Base-by-base conservation (phyloP, 1,140 invertebrate genomes). In the Brachystomella parvula region DNA sequence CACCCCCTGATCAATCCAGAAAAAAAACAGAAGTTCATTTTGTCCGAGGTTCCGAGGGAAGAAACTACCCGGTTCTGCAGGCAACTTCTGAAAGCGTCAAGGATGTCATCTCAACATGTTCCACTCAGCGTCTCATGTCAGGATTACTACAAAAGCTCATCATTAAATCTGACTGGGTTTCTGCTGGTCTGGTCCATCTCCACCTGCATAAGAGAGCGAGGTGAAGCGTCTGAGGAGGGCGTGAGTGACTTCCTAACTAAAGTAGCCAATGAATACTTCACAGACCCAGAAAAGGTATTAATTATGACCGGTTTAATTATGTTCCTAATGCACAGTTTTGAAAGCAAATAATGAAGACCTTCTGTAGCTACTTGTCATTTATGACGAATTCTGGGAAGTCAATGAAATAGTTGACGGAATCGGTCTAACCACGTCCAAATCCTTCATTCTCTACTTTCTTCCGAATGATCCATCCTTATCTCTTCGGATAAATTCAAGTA, bases 311-410 rank as follows among this genome's bases (percentile, higher is more conserved):
- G 47, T 9, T 15, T 62, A 3, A 9, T 66, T n/a, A 15, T 47
- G 26, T 17, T 32, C 3, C 31, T 9, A 47, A 17, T 47, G 44
- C 6, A 28, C 47, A 26, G n/a, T 19, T 15, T 21, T 0, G n/a
- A n/a, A n/a, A n/a, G n/a, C n/a, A n/a, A n/a, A n/a, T 21, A 19
- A 47, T 3, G 12, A 61, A 21, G 17, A 63, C 24, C 44, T 53
- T 68, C 3, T 3, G n/a, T 44, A 69, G 64, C 47, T 72, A 30
- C 53, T 70, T 30, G 21, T 71, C 1, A n/a, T 71, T 1, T 73
- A 71, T 33, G 71, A 70, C 39, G 68, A 73, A 47, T 73, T 69
- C 6, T 73, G 68, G 68, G 71, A 73, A 3, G 69, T 73, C 19
- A 56, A 61, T 1, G 65, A 64, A 12, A 44, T 71, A 21, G 33